Evolutionary conservation across 2,797 vertebrate species (phyloP).

Genomic region (Tokudaia muenninki): DNA sequence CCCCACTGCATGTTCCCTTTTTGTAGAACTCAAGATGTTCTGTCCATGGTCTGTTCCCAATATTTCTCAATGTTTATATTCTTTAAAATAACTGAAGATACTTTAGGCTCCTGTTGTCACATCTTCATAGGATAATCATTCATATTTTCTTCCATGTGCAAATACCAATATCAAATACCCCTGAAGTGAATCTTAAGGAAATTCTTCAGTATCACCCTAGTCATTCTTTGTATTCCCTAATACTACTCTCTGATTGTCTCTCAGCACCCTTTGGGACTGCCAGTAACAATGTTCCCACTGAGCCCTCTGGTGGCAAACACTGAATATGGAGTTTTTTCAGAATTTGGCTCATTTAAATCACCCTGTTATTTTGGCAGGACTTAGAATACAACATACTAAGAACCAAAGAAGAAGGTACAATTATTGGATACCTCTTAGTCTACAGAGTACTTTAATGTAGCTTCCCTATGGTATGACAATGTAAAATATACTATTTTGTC

Average conservation of each 20-base stretch:
- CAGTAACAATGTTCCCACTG: constrained; percentile 24
- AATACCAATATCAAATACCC: neutral
- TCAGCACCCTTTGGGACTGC: neutral
- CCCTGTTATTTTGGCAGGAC: neutral
- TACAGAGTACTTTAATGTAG: neutral
- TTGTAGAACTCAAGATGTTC: neutral
- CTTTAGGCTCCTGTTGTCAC: neutral
- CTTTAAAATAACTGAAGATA: constrained; percentile 19
- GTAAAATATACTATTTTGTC: neutral
- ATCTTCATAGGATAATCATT: constrained; percentile 4
- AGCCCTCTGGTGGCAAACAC: constrained; percentile 51
- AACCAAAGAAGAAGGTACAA: neutral
- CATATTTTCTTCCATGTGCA: neutral
- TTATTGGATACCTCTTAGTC: neutral
- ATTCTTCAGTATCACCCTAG: neutral
- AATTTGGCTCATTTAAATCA: neutral
- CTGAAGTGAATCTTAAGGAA: constrained; percentile 12
- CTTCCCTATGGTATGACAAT: neutral
- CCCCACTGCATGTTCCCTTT: constrained; percentile 5
- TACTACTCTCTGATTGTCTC: neutral
- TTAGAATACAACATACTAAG: constrained; percentile 7
- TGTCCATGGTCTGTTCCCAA: constrained; percentile 10
- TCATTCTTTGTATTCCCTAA: neutral
- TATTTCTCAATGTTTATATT: neutral
- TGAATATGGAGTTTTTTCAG: constrained; percentile 31